phyloP scores from a whole-genome alignment of 2,113 vertebrate species.

The Sialia sialis region DNA sequence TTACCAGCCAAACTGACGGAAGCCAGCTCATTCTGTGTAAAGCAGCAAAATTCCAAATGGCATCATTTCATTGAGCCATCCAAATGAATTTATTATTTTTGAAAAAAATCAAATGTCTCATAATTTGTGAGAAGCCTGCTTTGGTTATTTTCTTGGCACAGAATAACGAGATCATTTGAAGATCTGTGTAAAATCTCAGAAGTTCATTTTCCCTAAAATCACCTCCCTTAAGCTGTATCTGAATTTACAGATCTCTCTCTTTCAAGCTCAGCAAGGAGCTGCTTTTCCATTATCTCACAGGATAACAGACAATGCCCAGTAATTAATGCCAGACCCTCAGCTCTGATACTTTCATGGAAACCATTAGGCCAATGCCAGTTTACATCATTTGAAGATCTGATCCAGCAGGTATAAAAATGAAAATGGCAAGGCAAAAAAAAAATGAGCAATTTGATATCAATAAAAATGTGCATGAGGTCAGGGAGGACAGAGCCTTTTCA shows the following conservation, averaged over 20 bases:
- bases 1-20: neutral
- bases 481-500: conserved; percentile 15
- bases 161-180: neutral
- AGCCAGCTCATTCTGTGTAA: neutral
- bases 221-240: neutral
- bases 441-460: conserved; percentile 54
- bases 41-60: neutral
- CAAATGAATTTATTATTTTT: conserved; percentile 16
- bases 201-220: neutral
- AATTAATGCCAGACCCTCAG: conserved; percentile 26
- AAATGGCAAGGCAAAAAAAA: conserved; percentile 37
- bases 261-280: neutral
- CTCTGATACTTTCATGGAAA: conserved; percentile 26
- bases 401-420: conserved; percentile 32
- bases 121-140: neutral
- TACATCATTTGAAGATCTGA: conserved; percentile 39
- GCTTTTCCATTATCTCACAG: conserved; percentile 10
- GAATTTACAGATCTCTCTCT: neutral
- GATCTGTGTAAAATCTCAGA: neutral
- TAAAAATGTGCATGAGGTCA: conserved; percentile 52
- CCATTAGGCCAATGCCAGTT: conserved; percentile 6
- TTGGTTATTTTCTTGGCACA: neutral
- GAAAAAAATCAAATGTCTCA: conserved; percentile 29
- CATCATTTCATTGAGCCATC: neutral
- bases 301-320: conserved; percentile 7